Conservation (phyloP, 2,888 invertebrate genomes). For the Anthophora plumipes region DNA sequence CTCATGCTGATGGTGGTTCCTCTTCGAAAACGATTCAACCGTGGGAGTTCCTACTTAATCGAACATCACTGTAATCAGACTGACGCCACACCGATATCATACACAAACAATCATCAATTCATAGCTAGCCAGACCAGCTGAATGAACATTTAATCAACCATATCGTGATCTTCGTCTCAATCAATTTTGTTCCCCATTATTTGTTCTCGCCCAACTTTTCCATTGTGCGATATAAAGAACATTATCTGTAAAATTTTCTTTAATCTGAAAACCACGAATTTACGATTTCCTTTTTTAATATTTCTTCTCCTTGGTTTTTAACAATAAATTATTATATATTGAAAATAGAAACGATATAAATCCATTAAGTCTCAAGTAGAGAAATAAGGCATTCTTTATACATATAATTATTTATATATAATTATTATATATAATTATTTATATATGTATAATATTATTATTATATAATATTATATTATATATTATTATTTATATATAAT, state of each 20-base stretch:
- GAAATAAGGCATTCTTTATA: no score
- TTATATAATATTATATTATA: no score
- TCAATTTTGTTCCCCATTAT: background rate
- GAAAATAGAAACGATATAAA: background rate
- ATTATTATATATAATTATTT: no score
- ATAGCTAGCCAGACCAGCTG: background rate
- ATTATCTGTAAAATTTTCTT: slow-evolving; percentile 19
- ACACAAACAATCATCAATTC: slow-evolving; percentile 36
- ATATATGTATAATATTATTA: no score
- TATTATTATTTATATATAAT: no score
- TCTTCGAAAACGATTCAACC: slow-evolving; percentile 58
- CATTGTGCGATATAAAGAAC: background rate
- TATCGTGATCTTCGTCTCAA: slow-evolving; percentile 13
- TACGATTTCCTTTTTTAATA: background rate
- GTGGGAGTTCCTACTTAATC: slow-evolving; percentile 62
- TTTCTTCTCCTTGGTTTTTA: background rate
- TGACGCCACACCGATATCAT: slow-evolving; percentile 12
- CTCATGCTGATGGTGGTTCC: slow-evolving; percentile 49
- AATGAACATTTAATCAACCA: slow-evolving; percentile 37
- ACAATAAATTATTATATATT: background rate
- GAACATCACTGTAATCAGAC: background rate
- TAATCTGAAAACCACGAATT: slow-evolving; percentile 12
- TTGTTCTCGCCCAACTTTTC: slow-evolving; percentile 13
- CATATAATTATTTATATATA: no score
- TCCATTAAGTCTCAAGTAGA: no score